Evolutionary conservation across 2,888 invertebrate genomes (phyloP), one percentile per base, ranked within the genome.

Genomic region (Notodonta dromedarius): DNA sequence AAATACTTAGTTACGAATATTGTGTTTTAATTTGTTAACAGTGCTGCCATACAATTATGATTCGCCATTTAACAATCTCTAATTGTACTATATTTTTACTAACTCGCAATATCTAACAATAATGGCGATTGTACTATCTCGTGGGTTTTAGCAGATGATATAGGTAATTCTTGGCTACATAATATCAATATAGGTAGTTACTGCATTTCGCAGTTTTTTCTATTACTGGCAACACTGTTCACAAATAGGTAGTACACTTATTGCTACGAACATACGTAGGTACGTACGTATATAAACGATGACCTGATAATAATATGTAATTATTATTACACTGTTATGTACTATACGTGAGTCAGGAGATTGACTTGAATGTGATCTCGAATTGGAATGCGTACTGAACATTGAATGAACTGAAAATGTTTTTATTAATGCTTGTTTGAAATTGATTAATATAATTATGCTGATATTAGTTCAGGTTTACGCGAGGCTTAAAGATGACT

Each of bases 331-430:
- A 86, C 75, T 70, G 70, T 88, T 79, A 82, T 79, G 80, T 80
- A 91, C 84, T 89, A 91, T 84, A 88, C 73, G 82, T 75, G 80
- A 89, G 91, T 87, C 88, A 78, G 83, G 85, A 79, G 89, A 66
- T 79, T 81, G 91, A 71, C 90, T 89, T 87, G 76, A 78, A 84
- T 78, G 84, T 91, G 93, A 93, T 93, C 93, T 93, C 93, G 89
- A 90, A 90, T 89, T 85, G 83, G 84, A 84, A 87, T 86, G 85
- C 84, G 74, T 80, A 84, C 85, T 85, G 74, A 73, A 79, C 79
- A 83, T 35, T 24, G 71, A 80, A 74, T 71, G 71, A 69, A n/a
- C n/a, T 46, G 9, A 4, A 9, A 4, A 9, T 42, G 9, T 42
- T 42, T 42, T 42, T n/a, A 3, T 5, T n/a, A n/a, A n/a, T 55